Evolutionary conservation across 2,797 vertebrate species (phyloP).

Genomic region (Sciurus vulgaris): DNA sequence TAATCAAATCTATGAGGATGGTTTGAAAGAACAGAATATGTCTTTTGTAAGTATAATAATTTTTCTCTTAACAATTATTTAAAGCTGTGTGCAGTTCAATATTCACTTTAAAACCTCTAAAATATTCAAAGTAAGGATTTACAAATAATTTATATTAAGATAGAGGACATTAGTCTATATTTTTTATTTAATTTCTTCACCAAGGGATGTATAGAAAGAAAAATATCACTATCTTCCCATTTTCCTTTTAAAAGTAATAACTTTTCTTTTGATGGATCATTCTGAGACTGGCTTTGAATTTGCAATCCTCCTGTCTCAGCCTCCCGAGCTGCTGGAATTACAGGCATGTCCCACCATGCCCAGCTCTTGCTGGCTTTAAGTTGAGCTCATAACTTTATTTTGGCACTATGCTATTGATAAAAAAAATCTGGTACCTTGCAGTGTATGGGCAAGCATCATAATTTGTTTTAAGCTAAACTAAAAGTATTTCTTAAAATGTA

Average conservation of each 20-base stretch:
- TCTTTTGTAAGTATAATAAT: background rate
- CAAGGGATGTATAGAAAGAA: background rate
- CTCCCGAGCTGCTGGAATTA: too few species aligned
- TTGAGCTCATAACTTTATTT: background rate
- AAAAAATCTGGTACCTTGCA: background rate
- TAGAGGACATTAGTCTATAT: background rate
- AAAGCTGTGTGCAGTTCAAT: background rate
- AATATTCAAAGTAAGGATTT: background rate
- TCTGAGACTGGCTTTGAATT: too few species aligned
- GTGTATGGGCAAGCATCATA: background rate
- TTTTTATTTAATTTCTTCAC: conserved; percentile 8
- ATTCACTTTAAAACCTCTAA: background rate
- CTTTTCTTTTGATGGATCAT: background rate
- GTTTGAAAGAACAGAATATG: background rate
- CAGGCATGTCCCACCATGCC: too few species aligned
- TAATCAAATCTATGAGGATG: background rate
- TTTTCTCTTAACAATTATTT: background rate
- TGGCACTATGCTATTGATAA: background rate
- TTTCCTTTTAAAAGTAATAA: background rate
- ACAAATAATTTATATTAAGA: background rate
- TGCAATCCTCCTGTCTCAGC: too few species aligned
- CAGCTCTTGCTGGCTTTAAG: background rate
- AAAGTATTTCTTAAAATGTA: conserved; percentile 30
- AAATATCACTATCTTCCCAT: background rate
- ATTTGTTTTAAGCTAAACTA: background rate